Base-by-base conservation (phyloP, 2,797 vertebrate genomes). In the Gallinago solitaria region DNA sequence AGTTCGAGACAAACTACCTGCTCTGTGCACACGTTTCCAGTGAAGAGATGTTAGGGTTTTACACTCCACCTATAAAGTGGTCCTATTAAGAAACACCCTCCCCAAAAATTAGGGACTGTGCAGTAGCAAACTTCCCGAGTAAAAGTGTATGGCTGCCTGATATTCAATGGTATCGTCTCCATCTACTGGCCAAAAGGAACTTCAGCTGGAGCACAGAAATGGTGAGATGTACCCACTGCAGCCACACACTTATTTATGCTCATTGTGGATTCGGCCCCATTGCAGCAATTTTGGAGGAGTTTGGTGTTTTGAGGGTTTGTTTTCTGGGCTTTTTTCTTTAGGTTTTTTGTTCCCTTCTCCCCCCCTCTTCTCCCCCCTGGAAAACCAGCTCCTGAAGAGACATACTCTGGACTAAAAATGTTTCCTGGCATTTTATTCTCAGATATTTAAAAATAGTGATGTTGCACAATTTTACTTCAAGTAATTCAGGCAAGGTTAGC, bases 111-210 rank as follows among this genome's bases (percentile, higher is more conserved):
- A 39, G 30, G 15, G 24, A 21, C 20, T 30, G 14, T 5, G 3
- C 21, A 60, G 23, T 2, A 41, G 12, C n/a, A 35, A 63, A 11
- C 9, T 47, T 50, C 9, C 35, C 16, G 10, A 7, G 14, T 5
- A 5, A 9, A 5, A 28, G 41, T 0, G 2, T 3, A 1, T 4
- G 2, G 37, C 54, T 18, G 12, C n/a, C 70, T 25, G 7, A 45
- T 65, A 64, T 5, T 39, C 45, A 41, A 4, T 82, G 24, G 32
- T 61, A 35, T 20, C 19, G 1, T 94, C 96, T 87, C 96, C 96
- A 95, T 48, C 96, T 97, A 83, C 94, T 92, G 96, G 96, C 83
- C 91, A 83, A 27, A 57, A 82, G 21, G 28, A 71, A 68, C 30
- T 79, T 64, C 0, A 80, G 47, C 60, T 54, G 45, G 32, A 76